Evolutionary conservation across 2,888 invertebrate species (phyloP).

Genomic region (Hypselothyrea guttata): DNA sequence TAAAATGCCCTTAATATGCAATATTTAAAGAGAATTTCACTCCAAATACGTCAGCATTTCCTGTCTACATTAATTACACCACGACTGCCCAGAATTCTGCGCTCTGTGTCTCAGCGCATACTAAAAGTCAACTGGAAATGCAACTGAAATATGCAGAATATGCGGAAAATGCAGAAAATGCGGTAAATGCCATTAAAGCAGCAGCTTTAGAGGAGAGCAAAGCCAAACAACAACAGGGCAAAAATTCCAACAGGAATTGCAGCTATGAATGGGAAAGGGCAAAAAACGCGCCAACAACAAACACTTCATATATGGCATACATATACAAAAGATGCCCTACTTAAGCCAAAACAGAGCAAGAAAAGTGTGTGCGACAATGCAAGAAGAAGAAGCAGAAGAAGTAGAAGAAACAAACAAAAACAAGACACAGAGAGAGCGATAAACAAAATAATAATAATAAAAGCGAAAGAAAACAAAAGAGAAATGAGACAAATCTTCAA

Average conservation of each 20-base stretch:
- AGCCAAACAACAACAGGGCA: constrained; percentile 12
- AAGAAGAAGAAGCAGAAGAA: constrained; percentile 1
- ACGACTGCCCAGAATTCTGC: background rate
- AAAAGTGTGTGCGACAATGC: constrained; percentile 32
- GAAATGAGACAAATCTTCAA: constrained; percentile 75
- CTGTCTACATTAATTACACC: no score
- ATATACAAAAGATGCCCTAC: constrained; percentile 37
- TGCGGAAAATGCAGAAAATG: constrained; percentile 36
- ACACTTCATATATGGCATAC: constrained; percentile 7
- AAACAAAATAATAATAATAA: constrained; percentile 52
- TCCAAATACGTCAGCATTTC: no score
- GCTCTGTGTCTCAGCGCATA: no score
- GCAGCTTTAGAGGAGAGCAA: constrained; percentile 4
- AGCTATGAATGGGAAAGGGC: constrained; percentile 25
- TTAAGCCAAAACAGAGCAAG: constrained; percentile 11
- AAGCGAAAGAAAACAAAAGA: constrained; percentile 13
- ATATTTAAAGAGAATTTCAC: no score
- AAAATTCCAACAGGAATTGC: constrained; percentile 46
- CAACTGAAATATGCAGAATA: constrained; percentile 8
- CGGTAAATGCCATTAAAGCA: constrained; percentile 27
- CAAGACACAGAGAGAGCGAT: constrained; percentile 42
- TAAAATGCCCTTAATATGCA: no score
- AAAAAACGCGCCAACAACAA: background rate
- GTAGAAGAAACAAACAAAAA: constrained; percentile 21
- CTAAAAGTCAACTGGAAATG: background rate